phyloP scores from a whole-genome alignment of 2,797 vertebrate genomes.

The Rhinatrema bivittatum region DNA sequence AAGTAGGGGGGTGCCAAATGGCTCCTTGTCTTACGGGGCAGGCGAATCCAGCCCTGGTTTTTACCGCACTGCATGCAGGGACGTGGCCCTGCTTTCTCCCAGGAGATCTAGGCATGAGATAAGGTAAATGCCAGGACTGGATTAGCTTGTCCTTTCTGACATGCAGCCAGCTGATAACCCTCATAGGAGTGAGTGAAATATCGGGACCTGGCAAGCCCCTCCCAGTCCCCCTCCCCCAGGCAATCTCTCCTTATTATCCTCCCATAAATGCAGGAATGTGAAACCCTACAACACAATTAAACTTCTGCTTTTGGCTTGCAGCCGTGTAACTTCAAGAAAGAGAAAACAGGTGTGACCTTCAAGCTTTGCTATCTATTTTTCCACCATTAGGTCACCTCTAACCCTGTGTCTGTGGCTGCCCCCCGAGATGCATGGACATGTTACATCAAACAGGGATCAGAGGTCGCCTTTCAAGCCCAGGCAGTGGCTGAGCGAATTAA shows the following conservation, averaged over 20 bases:
- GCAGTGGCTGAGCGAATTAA: accelerated
- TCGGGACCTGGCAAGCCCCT: too few relatives aligned
- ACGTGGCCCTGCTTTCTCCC: too few relatives aligned
- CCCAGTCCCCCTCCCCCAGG: too few relatives aligned
- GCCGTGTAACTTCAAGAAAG: neutral
- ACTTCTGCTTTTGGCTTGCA: neutral
- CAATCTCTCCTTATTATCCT: accelerated
- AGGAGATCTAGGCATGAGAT: too few relatives aligned
- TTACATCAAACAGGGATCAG: slow-evolving; percentile 14
- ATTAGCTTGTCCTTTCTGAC: too few relatives aligned
- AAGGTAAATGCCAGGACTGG: too few relatives aligned
- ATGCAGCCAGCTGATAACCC: too few relatives aligned
- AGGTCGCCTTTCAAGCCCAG: slow-evolving; percentile 23
- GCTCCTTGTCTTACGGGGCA: too few relatives aligned
- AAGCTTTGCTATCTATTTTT: neutral
- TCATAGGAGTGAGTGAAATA: too few relatives aligned
- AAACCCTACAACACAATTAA: accelerated
- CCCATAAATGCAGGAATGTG: neutral
- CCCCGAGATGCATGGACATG: slow-evolving; percentile 19
- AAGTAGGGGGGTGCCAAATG: too few relatives aligned
- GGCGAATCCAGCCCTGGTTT: too few relatives aligned
- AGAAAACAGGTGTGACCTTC: slow-evolving; percentile 20
- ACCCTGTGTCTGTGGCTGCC: slow-evolving; percentile 28
- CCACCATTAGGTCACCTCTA: slow-evolving; percentile 29
- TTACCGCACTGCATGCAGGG: too few relatives aligned